Conservation (phyloP, 2,888 invertebrate genomes). For the Strigamia crassipes region DNA sequence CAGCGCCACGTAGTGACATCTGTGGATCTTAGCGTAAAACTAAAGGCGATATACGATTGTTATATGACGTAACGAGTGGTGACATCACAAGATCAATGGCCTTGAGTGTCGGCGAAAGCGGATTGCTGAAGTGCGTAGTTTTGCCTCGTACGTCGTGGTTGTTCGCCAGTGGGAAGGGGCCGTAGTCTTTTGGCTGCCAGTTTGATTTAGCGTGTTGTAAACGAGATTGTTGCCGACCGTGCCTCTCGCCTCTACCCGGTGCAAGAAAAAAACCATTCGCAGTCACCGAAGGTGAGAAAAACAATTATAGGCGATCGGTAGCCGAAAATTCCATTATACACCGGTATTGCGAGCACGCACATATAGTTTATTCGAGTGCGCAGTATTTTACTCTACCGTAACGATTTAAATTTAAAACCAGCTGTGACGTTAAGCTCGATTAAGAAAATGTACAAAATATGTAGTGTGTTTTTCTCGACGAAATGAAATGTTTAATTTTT, state of each 20-base stretch:
- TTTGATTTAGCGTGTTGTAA: background rate
- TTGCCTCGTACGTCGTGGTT: background rate
- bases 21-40: background rate
- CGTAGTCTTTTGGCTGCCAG: background rate
- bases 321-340: background rate
- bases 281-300: background rate
- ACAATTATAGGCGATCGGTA: background rate
- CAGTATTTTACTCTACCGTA: background rate
- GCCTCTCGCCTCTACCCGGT: slow-evolving; percentile 26
- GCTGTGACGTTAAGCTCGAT: no score
- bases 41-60: no score
- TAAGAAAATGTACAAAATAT: no score
- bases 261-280: background rate
- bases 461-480: no score
- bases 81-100: slow-evolving; percentile 25
- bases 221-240: slow-evolving; percentile 1
- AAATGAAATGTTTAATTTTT: no score
- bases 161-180: background rate
- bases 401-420: no score
- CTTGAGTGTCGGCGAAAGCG: slow-evolving; percentile 19
- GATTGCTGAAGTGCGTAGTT: background rate
- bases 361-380: background rate
- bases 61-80: background rate
- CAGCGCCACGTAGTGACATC: background rate
- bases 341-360: background rate